Percentiles rank a stretch among this genome's conserved stretches.
These are phyloP conservation scores for Andrena marginata DNA, from an alignment of 2,888 invertebrate genomes.

Conservation along the genomic window DNA sequence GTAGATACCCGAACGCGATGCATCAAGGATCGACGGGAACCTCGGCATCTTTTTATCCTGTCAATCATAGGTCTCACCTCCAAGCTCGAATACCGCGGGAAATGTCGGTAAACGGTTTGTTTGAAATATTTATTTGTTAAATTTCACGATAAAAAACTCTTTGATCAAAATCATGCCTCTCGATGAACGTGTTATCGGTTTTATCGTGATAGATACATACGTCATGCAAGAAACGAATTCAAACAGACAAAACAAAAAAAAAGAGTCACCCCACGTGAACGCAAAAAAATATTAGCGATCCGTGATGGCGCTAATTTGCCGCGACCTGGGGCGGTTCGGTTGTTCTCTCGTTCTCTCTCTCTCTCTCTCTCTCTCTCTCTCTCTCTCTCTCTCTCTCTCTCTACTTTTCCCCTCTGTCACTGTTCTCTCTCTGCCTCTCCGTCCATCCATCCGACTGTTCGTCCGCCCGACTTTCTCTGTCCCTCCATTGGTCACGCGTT, in stretches of 20 bases:
- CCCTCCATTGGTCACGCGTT: conserved; percentile 36
- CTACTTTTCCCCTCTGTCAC: conserved; percentile 32
- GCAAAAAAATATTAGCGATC: conserved; percentile 74
- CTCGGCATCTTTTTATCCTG: background rate
- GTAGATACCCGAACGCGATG: no score
- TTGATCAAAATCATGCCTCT: conserved; percentile 62
- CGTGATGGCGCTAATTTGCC: conserved; percentile 77
- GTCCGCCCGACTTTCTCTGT: conserved; percentile 34
- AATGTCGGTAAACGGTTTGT: conserved; percentile 20
- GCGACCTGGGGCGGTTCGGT: conserved; percentile 66
- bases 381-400: conserved; percentile 42
- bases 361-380: no score
- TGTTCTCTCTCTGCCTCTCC: conserved; percentile 36
- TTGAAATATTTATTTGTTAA: conserved; percentile 51
- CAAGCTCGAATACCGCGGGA: background rate
- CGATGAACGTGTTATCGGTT: conserved; percentile 54
- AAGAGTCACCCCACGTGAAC: conserved; percentile 50
- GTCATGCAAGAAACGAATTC: conserved; percentile 65
- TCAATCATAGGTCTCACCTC: background rate
- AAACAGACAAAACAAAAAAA: conserved; percentile 29
- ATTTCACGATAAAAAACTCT: conserved; percentile 54
- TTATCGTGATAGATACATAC: conserved; percentile 51
- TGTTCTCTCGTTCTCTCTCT: conserved; percentile 45
- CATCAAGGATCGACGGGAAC: background rate
- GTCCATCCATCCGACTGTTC: conserved; percentile 44